Percentiles rank a stretch among this genome's conserved stretches.
These are phyloP conservation scores for Vicugna pacos DNA, from an alignment of 2,113 vertebrate genomes.

Conservation along the genomic window DNA sequence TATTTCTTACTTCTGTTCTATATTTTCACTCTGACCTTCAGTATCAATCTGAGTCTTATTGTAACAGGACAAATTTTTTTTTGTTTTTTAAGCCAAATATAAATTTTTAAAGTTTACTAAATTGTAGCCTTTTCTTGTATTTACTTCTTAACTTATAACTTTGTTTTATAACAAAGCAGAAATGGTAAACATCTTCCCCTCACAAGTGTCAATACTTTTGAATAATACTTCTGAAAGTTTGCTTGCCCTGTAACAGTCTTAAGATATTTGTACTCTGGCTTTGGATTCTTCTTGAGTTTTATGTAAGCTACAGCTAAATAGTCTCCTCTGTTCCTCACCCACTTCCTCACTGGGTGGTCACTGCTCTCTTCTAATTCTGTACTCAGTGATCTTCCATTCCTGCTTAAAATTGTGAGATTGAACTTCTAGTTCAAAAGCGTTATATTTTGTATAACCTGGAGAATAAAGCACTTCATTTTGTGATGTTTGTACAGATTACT, in stretches of 20 bases:
- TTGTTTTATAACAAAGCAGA: neutral
- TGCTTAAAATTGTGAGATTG: neutral
- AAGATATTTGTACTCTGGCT: neutral
- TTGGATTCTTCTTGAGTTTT: neutral
- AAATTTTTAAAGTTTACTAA: neutral
- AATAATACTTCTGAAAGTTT: neutral
- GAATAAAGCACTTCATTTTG: neutral
- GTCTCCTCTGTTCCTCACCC: neutral
- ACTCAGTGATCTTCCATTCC: neutral
- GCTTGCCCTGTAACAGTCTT: neutral
- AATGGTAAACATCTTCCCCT: neutral
- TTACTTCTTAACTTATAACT: neutral
- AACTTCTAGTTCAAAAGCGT: neutral
- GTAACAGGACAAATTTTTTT: neutral
- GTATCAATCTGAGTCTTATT: neutral
- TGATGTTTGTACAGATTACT: constrained; percentile 16
- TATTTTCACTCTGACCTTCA: neutral
- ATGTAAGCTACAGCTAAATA: neutral
- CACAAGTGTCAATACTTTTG: neutral
- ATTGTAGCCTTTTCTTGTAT: neutral
- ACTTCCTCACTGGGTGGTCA: neutral
- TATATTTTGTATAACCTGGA: neutral
- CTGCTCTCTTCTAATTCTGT: neutral
- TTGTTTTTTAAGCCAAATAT: neutral
- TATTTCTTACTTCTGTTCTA: neutral